These are phyloP conservation scores for Shargacucullia verbasci DNA, from an alignment of 2,888 invertebrate genomes.

Conservation along the genomic window DNA sequence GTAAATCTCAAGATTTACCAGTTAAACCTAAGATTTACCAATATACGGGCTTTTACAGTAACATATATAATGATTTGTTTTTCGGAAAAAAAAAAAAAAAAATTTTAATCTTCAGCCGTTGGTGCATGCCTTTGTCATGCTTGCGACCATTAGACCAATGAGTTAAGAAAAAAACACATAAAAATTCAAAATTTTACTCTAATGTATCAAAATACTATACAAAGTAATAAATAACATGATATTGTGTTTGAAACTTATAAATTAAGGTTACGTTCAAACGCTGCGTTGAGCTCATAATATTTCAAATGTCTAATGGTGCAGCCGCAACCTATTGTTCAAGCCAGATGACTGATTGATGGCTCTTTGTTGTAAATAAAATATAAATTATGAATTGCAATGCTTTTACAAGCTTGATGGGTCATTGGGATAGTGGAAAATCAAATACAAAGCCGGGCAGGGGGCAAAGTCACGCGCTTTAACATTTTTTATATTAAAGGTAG, in stretches of 20 bases:
- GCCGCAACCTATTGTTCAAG: slow-evolving; percentile 42
- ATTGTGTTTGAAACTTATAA: slow-evolving; percentile 64
- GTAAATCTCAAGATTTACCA: no score
- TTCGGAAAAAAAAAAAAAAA: no score
- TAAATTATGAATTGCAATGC: slow-evolving; percentile 43
- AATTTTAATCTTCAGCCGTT: no score
- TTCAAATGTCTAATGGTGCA: slow-evolving; percentile 59
- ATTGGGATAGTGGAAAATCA: slow-evolving; percentile 15
- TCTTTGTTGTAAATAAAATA: slow-evolving; percentile 40
- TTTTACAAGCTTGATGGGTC: slow-evolving; percentile 16
- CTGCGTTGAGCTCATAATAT: slow-evolving; percentile 55
- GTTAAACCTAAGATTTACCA: no score
- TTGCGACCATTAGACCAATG: no score
- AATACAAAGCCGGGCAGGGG: no score
- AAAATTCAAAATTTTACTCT: background rate
- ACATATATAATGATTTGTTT: no score
- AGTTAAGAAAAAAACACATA: no score
- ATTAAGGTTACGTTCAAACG: slow-evolving; percentile 49
- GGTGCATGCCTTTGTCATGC: no score
- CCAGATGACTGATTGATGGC: slow-evolving; percentile 46
- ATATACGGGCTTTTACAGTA: no score
- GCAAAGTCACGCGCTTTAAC: no score
- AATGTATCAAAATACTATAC: background rate
- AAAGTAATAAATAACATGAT: slow-evolving; percentile 51
- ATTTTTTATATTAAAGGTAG: no score